Evolutionary conservation across 2,888 invertebrate species (phyloP), one percentile per base, ranked within the genome.

Genomic region (Eledona agricola): DNA sequence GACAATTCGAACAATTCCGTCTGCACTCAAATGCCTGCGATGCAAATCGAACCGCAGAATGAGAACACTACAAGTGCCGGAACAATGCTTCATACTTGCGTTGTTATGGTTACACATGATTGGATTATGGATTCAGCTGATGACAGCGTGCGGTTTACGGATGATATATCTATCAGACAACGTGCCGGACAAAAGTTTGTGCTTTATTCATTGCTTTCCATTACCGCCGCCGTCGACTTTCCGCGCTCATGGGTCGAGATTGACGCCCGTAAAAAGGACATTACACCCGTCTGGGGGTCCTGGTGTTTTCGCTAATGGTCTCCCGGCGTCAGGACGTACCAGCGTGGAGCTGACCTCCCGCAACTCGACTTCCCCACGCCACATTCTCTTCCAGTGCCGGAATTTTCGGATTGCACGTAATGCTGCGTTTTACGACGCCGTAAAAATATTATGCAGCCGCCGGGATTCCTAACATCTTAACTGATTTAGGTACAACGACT

Each of bases 341-440:
- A 16, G 34, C 34, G 5, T 22, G 22, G n/a, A 26, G 40, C 17
- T 12, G 28, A 40, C 28, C 40, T 40, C 40, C 40, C 43, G 23
- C 26, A 37, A 35, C 4, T 31, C 29, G 15, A 28, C 23, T 20
- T 11, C 25, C 34, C 37, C 25, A 35, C 35, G 25, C 12, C 38
- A 23, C 38, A 31, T 49, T 29, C 23, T 7, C 19, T 25, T 19
- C 29, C 17, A 9, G 45, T 47, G 38, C 37, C 49, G 59, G 53
- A 58, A 60, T 56, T 58, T 59, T 49, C 35, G 60, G 58, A 55
- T 56, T 55, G 58, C 56, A 56, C 60, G 52, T 58, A 47, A 52
- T 40, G 19, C 42, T 32, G 37, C 50, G 34, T 46, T 56, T 60
- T 56, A 60, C 54, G 58, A 56, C 45, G 32, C 35, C 55, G 51